Evolutionary conservation across 2,888 invertebrate species (phyloP).

Genomic region (Drosophila nigricruria): DNA sequence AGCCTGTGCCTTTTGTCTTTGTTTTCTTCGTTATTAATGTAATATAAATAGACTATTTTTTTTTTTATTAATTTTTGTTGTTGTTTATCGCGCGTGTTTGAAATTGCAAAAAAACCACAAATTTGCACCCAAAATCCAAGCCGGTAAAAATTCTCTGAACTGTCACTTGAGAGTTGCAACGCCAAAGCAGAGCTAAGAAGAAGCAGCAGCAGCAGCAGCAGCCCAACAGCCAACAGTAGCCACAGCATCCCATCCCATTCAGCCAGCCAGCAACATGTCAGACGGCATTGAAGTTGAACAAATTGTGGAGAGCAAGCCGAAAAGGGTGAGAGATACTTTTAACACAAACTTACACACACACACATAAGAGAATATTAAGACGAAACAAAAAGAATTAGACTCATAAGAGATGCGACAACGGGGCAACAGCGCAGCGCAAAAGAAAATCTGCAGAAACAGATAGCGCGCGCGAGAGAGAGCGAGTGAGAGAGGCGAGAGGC

Average conservation of each 20-base stretch:
- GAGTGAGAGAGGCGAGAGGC: neutral
- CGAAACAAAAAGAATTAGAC: constrained; percentile 54
- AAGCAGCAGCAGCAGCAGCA: constrained; percentile 23
- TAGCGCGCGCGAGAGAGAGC: constrained; percentile 3
- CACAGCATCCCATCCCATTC: constrained; percentile 47
- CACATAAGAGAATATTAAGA: constrained; percentile 49
- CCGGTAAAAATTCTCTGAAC: constrained; percentile 61
- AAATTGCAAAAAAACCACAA: neutral
- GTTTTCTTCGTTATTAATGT: constrained; percentile 27
- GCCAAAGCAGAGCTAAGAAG: constrained; percentile 26
- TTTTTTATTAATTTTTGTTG: constrained; percentile 45
- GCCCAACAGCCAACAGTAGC: constrained; percentile 27
- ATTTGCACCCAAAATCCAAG: constrained; percentile 35
- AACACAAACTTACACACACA: constrained; percentile 18
- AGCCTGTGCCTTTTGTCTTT: constrained; percentile 43
- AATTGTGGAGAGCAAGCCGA: constrained; percentile 87
- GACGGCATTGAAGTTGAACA: constrained; percentile 89
- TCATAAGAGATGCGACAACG: constrained; percentile 54
- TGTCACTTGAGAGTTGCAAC: constrained; percentile 52
- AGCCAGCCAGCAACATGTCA: constrained; percentile 76
- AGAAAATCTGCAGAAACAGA: constrained; percentile 32
- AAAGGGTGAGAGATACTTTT: constrained; percentile 86
- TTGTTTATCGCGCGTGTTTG: constrained; percentile 37
- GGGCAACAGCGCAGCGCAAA: constrained; percentile 29
- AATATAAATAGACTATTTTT: too few relatives aligned